phyloP scores from a whole-genome alignment of 2,888 invertebrate genomes.

The Drosophila recens region DNA sequence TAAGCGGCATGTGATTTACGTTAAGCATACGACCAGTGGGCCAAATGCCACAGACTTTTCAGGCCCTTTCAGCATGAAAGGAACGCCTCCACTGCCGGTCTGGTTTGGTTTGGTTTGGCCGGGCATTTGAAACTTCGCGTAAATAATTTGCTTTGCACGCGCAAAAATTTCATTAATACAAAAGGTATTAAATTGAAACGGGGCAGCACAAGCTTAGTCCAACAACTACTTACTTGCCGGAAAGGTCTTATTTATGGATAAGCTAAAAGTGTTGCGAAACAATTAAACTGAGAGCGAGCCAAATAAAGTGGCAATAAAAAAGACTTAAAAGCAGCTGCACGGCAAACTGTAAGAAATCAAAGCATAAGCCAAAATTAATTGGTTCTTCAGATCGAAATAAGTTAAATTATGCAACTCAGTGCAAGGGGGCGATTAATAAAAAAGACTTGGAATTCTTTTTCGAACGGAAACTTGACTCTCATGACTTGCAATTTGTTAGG shows the following conservation, averaged over 20 bases:
- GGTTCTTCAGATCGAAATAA: conserved; percentile 11
- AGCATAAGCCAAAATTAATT: conserved; percentile 35
- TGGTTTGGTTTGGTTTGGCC: background rate
- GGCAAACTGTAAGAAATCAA: conserved; percentile 23
- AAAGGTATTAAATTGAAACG: conserved; percentile 59
- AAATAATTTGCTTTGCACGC: conserved; percentile 57
- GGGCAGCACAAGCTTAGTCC: conserved; percentile 6
- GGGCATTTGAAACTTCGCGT: conserved; percentile 40
- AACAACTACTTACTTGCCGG: conserved; percentile 26
- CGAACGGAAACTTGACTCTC: background rate
- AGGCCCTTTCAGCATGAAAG: background rate
- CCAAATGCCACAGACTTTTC: conserved; percentile 1
- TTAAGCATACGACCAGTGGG: conserved; percentile 49
- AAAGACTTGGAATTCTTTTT: background rate
- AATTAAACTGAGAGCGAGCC: conserved; percentile 43
- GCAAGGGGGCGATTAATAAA: background rate
- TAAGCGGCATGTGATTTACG: conserved; percentile 45
- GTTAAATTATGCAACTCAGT: conserved; percentile 2
- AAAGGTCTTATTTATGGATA: conserved; percentile 36
- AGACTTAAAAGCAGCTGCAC: conserved; percentile 18
- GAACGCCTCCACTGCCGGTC: conserved; percentile 27
- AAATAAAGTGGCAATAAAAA: conserved; percentile 34
- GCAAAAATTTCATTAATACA: conserved; percentile 67
- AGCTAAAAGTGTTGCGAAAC: conserved; percentile 44
- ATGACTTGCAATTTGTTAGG: conserved; percentile 13